Conservation (phyloP, 2,888 invertebrate species). For the Thysanoteuthis rhombus region DNA sequence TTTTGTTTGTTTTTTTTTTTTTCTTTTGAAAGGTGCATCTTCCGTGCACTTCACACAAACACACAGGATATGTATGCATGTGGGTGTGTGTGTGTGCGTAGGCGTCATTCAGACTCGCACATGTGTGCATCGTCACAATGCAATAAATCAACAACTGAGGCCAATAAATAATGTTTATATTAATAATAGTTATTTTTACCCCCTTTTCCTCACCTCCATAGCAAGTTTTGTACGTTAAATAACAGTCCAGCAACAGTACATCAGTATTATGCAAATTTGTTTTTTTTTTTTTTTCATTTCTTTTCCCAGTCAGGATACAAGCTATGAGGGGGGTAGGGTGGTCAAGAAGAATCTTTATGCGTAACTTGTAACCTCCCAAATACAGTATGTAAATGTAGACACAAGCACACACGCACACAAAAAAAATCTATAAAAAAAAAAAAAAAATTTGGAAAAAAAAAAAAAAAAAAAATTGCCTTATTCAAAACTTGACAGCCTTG, state of each 20-base stretch:
- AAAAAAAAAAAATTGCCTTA: background rate
- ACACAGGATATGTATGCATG: background rate
- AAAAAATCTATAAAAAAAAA: too few species aligned
- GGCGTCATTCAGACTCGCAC: conserved; percentile 12
- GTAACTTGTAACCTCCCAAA: background rate
- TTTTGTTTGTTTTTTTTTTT: too few species aligned
- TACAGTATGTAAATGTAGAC: background rate
- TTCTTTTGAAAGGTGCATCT: background rate
- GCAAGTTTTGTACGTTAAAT: background rate
- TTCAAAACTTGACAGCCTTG: background rate
- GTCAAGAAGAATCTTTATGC: background rate
- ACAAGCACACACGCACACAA: background rate
- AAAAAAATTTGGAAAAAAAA: background rate
- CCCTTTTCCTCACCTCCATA: background rate
- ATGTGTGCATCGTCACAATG: background rate
- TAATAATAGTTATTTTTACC: background rate
- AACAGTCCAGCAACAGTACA: background rate
- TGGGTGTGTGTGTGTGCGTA: background rate
- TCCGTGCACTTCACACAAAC: background rate
- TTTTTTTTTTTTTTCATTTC: background rate
- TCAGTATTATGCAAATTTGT: background rate
- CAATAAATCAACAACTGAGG: background rate
- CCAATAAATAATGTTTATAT: background rate
- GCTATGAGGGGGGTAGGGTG: background rate
- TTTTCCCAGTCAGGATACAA: too few species aligned